A percentile compares a stretch with the other conserved stretches of the same genome.
Evolutionary conservation across 2,113 vertebrate species (phyloP).

Genomic region (Montifringilla adamsi): DNA sequence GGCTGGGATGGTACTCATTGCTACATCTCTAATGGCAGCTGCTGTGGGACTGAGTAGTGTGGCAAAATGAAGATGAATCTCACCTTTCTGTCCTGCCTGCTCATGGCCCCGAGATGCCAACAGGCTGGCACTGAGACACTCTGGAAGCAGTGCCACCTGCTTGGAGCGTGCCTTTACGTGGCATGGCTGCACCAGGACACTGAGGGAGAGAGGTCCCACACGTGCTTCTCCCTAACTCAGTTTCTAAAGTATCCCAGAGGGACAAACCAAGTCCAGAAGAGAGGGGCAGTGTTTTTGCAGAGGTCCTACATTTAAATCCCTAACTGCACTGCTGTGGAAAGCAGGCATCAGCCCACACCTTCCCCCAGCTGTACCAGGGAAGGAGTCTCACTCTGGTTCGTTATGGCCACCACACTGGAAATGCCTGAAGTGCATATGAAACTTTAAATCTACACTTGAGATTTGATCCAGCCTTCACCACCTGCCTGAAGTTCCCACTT

Average conservation of each 20-base stretch:
- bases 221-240: neutral
- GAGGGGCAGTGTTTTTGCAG: neutral
- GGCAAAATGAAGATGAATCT: neutral
- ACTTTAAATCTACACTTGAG: neutral
- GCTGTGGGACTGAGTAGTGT: neutral
- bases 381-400: neutral
- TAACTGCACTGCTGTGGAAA: neutral
- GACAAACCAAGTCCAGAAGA: constrained; percentile 2
- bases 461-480: neutral
- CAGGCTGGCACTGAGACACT: neutral
- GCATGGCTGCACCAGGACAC: constrained; percentile 4
- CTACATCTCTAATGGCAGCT: neutral
- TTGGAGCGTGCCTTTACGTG: neutral
- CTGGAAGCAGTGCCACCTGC: neutral
- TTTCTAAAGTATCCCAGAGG: neutral
- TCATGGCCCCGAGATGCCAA: neutral
- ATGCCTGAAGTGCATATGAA: neutral
- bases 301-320: neutral
- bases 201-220: neutral
- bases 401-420: neutral
- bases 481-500: neutral
- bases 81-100: neutral
- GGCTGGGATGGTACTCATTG: neutral
- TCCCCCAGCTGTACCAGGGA: neutral
- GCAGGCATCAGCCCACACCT: neutral